phyloP scores from a whole-genome alignment of 1,140 invertebrate species.

The Conus betulinus region DNA sequence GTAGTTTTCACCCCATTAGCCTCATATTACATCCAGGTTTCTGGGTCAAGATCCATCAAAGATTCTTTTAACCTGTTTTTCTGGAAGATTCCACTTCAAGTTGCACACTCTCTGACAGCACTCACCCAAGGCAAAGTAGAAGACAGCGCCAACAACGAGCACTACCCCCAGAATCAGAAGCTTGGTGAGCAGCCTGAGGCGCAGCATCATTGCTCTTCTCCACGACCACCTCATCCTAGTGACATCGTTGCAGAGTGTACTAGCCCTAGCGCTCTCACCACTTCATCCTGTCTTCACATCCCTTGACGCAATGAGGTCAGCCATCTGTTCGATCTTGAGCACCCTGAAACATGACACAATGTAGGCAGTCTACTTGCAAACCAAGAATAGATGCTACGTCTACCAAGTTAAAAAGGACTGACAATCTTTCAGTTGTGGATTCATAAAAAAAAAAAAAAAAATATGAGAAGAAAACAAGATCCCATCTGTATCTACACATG shows the following conservation, averaged over 20 bases:
- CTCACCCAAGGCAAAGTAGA: conserved; percentile 8
- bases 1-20: neutral
- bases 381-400: no score
- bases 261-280: neutral
- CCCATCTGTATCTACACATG: no score
- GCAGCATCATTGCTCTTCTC: neutral
- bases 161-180: conserved; percentile 3
- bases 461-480: no score
- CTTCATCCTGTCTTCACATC: neutral
- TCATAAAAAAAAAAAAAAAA: no score
- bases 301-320: no score
- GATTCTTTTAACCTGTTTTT: neutral
- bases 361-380: no score
- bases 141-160: neutral
- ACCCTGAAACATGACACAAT: neutral
- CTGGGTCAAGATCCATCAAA: neutral
- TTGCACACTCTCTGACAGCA: neutral
- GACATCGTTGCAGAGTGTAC: no score
- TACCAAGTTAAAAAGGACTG: no score
- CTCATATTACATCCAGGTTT: neutral
- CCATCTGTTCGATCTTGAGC: neutral
- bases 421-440: no score
- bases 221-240: neutral
- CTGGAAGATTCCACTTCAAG: neutral
- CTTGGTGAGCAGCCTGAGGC: neutral